These are phyloP conservation scores for Epirrhoe alternata DNA, from an alignment of 2,888 invertebrate genomes.

Conservation along the genomic window DNA sequence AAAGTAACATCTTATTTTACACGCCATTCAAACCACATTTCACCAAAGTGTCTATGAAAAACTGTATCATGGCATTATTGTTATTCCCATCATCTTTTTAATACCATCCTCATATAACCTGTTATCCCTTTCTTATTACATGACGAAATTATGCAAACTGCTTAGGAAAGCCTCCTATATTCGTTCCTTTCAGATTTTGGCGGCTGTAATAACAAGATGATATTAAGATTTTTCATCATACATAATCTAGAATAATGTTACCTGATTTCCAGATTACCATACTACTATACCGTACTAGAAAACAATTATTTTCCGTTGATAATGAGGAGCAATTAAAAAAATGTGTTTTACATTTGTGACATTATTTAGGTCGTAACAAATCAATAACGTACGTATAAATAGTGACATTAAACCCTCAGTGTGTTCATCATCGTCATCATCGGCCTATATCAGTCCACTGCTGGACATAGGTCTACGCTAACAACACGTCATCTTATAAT, in stretches of 20 bases:
- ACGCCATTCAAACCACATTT: not conserved
- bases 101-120: constrained; percentile 11
- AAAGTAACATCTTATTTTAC: not conserved
- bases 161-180: constrained; percentile 6
- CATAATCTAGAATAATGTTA: not conserved
- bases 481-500: too few relatives aligned
- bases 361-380: too few relatives aligned
- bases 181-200: constrained; percentile 14
- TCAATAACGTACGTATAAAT: too few relatives aligned
- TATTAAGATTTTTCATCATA: constrained; percentile 6
- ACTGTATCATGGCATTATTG: constrained; percentile 1
- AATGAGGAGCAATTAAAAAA: too few relatives aligned
- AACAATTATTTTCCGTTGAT: too few relatives aligned
- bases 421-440: too few relatives aligned
- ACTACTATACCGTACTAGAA: too few relatives aligned
- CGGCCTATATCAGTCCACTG: too few relatives aligned
- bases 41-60: not conserved
- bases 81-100: constrained; percentile 14
- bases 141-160: constrained; percentile 15
- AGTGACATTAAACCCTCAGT: too few relatives aligned
- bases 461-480: too few relatives aligned
- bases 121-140: constrained; percentile 18
- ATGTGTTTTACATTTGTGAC: too few relatives aligned
- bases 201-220: constrained; percentile 3
- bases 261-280: too few relatives aligned